Percentiles rank a stretch among this genome's conserved stretches.
These are phyloP conservation scores for Diaprepes abbreviatus DNA, from an alignment of 2,888 invertebrate genomes.

Conservation along the genomic window DNA sequence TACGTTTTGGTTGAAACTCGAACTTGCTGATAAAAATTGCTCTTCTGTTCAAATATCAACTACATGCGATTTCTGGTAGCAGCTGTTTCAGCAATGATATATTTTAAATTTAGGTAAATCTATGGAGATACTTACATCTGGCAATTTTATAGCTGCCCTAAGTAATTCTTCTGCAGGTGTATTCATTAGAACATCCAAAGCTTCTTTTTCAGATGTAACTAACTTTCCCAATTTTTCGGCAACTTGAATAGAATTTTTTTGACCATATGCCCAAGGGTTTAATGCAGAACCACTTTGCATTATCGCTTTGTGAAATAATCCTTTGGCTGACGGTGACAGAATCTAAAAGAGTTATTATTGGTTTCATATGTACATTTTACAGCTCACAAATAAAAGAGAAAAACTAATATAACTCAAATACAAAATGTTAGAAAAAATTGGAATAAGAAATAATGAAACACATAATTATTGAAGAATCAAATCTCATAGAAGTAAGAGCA, in stretches of 20 bases:
- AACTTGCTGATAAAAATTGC: no score
- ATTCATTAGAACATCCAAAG: conserved; percentile 63
- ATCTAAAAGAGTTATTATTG: conserved; percentile 52
- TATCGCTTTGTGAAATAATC: conserved; percentile 56
- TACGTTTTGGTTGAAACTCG: no score
- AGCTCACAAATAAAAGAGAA: no score
- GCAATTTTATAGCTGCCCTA: conserved; percentile 39
- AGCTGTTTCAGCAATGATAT: neutral
- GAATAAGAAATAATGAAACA: no score
- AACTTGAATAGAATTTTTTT: conserved; percentile 41
- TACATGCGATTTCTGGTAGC: no score
- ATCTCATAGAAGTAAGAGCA: no score
- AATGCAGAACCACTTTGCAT: conserved; percentile 56
- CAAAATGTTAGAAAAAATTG: no score
- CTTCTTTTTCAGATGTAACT: conserved; percentile 61
- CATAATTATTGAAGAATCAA: no score
- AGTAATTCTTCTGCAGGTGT: conserved; percentile 58
- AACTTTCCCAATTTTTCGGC: conserved; percentile 53
- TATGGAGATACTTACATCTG: no score
- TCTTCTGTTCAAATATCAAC: no score
- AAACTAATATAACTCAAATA: neutral
- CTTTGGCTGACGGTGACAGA: conserved; percentile 67
- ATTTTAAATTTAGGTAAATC: no score
- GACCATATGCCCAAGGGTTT: conserved; percentile 51
- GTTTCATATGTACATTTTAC: no score